Conservation (phyloP, 2,113 vertebrate species). For the Heteronetta atricapilla region DNA sequence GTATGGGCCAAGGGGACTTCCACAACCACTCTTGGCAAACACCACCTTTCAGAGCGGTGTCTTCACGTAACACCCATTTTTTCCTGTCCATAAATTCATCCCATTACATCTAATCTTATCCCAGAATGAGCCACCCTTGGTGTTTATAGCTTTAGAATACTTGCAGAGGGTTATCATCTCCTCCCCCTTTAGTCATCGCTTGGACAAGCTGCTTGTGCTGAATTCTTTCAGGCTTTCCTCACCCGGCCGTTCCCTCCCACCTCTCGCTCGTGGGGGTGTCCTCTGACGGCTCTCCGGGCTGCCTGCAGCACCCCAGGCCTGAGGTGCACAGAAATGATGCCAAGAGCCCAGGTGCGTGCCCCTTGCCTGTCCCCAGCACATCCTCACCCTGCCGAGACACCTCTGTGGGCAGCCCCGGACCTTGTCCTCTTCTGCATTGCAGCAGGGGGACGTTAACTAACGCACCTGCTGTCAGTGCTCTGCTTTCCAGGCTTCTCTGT, state of each 20-base stretch:
- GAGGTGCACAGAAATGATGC: background rate
- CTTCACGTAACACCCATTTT: background rate
- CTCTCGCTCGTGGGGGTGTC: background rate
- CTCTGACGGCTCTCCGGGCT: constrained; percentile 13
- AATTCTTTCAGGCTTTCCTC: constrained; percentile 51
- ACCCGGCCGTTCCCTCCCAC: constrained; percentile 1
- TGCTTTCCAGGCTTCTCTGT: background rate
- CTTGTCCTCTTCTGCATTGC: background rate
- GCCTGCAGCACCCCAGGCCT: background rate
- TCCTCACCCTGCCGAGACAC: rapidly evolving
- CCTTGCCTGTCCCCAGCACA: background rate
- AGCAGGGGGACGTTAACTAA: background rate
- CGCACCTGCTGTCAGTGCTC: background rate
- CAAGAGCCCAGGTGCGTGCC: background rate
- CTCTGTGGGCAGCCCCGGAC: background rate
- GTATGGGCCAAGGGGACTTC: background rate
- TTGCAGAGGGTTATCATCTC: constrained; percentile 45
- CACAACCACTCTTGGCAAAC: background rate
- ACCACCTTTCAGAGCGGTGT: background rate
- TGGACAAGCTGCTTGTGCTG: constrained; percentile 7
- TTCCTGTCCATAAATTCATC: background rate
- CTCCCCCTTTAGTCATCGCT: constrained; percentile 48
- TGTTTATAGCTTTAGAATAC: constrained; percentile 46
- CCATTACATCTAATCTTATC: background rate
- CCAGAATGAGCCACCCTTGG: background rate